A percentile compares a stretch with the other conserved stretches of the same genome.
These are phyloP conservation scores for Acanthopagrus latus DNA, from an alignment of 2,797 vertebrate species.

Conservation along the genomic window DNA sequence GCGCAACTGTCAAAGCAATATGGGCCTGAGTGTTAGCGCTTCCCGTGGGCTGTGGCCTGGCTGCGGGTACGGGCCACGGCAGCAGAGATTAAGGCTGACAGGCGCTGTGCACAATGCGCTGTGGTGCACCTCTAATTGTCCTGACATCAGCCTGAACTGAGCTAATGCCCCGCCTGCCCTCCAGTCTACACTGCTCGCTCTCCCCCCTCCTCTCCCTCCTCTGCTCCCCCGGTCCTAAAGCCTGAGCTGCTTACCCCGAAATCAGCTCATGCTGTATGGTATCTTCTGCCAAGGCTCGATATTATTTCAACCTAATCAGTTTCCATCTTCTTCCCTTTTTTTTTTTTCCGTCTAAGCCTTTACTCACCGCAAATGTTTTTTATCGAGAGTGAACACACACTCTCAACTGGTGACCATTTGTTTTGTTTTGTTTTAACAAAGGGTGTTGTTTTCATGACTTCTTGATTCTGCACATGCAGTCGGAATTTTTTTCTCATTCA, in stretches of 20 bases:
- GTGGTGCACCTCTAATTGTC: constrained; percentile 91
- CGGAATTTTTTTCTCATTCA: constrained; percentile 42
- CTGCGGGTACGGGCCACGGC: constrained; percentile 86
- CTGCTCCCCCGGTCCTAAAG: constrained; percentile 66
- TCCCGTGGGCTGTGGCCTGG: constrained; percentile 90
- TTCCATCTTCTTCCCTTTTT: background rate
- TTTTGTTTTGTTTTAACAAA: constrained; percentile 45
- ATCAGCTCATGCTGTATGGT: constrained; percentile 42
- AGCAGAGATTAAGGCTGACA: constrained; percentile 92
- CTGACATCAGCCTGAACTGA: constrained; percentile 88
- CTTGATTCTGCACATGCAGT: constrained; percentile 24
- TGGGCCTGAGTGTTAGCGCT: constrained; percentile 90
- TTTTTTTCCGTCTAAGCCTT: constrained; percentile 1
- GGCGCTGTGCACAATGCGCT: constrained; percentile 86
- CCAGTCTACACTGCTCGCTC: constrained; percentile 67
- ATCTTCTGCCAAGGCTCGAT: constrained; percentile 32
- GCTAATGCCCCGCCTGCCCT: constrained; percentile 85
- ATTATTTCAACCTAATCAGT: constrained; percentile 39
- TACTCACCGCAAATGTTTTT: constrained; percentile 23
- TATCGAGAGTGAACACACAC: constrained; percentile 17
- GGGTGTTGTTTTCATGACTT: constrained; percentile 56
- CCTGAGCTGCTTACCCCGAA: constrained; percentile 50
- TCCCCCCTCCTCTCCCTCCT: constrained; percentile 17
- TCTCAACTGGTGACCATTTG: constrained; percentile 32
- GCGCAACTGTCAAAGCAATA: constrained; percentile 98